Evolutionary conservation across 2,888 invertebrate genomes (phyloP).

Genomic region (Autographa gamma): DNA sequence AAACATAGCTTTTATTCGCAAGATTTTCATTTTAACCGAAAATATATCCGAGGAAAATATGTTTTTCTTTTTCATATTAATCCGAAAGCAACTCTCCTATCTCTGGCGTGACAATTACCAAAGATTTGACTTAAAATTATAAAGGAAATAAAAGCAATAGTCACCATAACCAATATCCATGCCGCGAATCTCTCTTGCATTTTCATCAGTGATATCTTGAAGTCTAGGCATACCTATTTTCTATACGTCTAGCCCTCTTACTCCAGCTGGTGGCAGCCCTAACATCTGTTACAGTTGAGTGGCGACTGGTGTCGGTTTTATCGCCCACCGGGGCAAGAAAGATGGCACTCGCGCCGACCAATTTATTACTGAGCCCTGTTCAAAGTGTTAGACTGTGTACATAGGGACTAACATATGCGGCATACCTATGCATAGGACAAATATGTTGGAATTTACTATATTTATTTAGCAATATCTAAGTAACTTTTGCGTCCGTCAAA

Average conservation of each 20-base stretch:
- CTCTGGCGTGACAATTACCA: too few relatives aligned
- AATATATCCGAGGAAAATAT: too few relatives aligned
- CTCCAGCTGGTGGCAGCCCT: constrained; percentile 18
- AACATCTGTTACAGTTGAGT: constrained; percentile 18
- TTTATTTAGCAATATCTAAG: too few relatives aligned
- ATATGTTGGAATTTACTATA: not conserved
- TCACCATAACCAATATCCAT: too few relatives aligned
- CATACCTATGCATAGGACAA: not conserved
- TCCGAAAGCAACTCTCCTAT: too few relatives aligned
- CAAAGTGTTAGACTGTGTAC: not conserved
- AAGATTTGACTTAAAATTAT: too few relatives aligned
- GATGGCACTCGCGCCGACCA: constrained; percentile 18
- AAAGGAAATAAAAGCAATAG: too few relatives aligned
- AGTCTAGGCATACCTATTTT: not conserved
- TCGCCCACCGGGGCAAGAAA: constrained; percentile 21
- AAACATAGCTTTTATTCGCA: not conserved
- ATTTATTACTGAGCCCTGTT: constrained; percentile 26
- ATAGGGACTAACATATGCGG: not conserved
- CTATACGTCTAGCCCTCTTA: not conserved
- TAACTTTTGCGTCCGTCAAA: too few relatives aligned
- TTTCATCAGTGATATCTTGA: too few relatives aligned
- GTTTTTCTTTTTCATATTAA: too few relatives aligned
- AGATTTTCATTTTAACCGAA: too few relatives aligned
- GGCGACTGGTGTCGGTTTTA: constrained; percentile 30
- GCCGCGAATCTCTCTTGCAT: too few relatives aligned